Percentiles rank a stretch among this genome's conserved stretches.
Conservation (phyloP, 2,888 invertebrate species). For the Coelopa pilipes region DNA sequence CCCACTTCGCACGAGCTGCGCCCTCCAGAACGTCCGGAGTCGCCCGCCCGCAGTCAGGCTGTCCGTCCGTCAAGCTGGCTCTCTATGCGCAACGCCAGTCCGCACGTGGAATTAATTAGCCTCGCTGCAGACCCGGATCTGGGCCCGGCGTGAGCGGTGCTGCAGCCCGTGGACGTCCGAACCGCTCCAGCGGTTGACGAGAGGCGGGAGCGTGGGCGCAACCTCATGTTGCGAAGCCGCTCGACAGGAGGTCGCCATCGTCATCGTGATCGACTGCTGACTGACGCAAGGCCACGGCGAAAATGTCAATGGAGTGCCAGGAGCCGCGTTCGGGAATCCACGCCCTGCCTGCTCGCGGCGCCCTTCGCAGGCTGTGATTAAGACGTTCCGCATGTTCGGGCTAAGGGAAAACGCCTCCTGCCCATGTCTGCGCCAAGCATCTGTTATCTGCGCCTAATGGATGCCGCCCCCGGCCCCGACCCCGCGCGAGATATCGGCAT, state of each 20-base stretch:
- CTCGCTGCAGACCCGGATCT: slow-evolving; percentile 4
- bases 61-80: background rate
- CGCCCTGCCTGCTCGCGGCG: background rate
- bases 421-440: too few relatives aligned
- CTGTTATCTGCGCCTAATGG: too few relatives aligned
- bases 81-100: slow-evolving; percentile 18
- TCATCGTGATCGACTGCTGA: too few relatives aligned
- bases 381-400: slow-evolving; percentile 28
- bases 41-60: background rate
- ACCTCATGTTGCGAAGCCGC: too few relatives aligned
- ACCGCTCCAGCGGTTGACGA: too few relatives aligned
- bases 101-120: slow-evolving; percentile 18
- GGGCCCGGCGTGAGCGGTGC: background rate
- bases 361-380: slow-evolving; percentile 34
- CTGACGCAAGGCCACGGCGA: too few relatives aligned
- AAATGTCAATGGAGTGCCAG: too few relatives aligned
- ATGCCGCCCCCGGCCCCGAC: too few relatives aligned
- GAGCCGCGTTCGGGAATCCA: too few relatives aligned
- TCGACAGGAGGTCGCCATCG: too few relatives aligned
- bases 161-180: background rate
- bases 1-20: background rate
- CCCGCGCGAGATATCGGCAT: too few relatives aligned
- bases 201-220: too few relatives aligned
- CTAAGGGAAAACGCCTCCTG: background rate
- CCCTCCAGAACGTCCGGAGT: background rate